Evolutionary conservation across 1,140 invertebrate species (phyloP).

Genomic region (Onthophagus taurus): DNA sequence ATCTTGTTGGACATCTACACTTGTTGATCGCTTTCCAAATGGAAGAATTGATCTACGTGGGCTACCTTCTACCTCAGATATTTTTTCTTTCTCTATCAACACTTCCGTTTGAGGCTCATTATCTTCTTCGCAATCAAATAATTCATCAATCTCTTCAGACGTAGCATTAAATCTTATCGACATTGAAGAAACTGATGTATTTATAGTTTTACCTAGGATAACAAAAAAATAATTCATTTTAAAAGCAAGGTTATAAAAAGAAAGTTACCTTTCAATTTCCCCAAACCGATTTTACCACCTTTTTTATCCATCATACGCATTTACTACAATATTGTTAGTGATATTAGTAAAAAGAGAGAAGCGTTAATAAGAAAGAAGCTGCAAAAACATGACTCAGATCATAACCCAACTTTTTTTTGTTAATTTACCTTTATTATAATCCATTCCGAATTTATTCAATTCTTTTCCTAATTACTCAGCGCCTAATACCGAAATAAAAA

Average conservation of each 20-base stretch:
- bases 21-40: conserved; percentile 38
- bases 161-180: conserved; percentile 61
- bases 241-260: conserved; percentile 18
- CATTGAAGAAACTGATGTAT: conserved; percentile 48
- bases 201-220: conserved; percentile 51
- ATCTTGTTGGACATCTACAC: conserved; percentile 39
- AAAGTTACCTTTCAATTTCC: conserved; percentile 37
- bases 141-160: conserved; percentile 59
- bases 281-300: conserved; percentile 34
- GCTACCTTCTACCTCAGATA: conserved; percentile 27
- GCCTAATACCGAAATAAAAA: too few relatives aligned
- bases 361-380: too few relatives aligned
- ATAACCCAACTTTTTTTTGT: too few relatives aligned
- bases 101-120: conserved; percentile 25
- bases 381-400: too few relatives aligned
- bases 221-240: conserved; percentile 9
- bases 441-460: too few relatives aligned
- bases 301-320: conserved; percentile 20
- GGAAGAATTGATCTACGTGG: conserved; percentile 27
- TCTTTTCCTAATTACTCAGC: too few relatives aligned
- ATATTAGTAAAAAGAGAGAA: conserved; percentile 3
- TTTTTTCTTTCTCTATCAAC: neutral
- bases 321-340: neutral
- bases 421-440: too few relatives aligned
- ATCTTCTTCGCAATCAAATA: conserved; percentile 53